Evolutionary conservation across 2,113 vertebrate genomes (phyloP).

Genomic region (Chinchilla lanigera): DNA sequence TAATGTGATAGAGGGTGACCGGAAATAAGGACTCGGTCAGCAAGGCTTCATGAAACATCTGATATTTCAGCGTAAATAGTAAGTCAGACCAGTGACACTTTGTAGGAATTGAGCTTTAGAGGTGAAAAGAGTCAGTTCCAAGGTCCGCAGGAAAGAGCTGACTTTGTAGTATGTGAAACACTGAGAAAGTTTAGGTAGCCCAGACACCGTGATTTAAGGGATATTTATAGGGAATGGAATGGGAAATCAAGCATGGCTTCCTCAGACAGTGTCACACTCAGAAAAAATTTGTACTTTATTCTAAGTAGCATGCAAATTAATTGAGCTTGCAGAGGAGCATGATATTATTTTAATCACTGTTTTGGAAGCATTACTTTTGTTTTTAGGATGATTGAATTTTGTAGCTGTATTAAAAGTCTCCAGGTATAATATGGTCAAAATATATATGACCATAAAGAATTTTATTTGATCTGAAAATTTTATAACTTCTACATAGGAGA

Average conservation of each 20-base stretch:
- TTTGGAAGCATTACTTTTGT: not conserved
- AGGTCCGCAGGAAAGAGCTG: not conserved
- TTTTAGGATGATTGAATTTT: not conserved
- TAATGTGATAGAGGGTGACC: not conserved
- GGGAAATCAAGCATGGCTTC: not conserved
- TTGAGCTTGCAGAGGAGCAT: not conserved
- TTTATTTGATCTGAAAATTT: not conserved
- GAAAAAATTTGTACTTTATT: not conserved
- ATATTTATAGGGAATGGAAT: accelerated
- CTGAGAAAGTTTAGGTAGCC: not conserved
- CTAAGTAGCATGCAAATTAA: not conserved
- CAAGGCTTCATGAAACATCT: not conserved
- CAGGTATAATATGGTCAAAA: not conserved
- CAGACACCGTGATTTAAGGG: not conserved
- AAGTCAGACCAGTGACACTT: not conserved
- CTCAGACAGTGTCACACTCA: accelerated
- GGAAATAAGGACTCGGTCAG: not conserved
- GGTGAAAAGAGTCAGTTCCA: accelerated
- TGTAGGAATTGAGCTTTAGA: not conserved
- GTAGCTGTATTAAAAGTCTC: not conserved
- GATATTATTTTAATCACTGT: not conserved
- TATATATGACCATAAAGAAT: not conserved
- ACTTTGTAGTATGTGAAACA: not conserved
- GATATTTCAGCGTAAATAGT: not conserved
- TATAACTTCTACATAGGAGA: not conserved